Base-by-base conservation (phyloP, 2,888 invertebrate genomes). In the Phyllotreta striolata region DNA sequence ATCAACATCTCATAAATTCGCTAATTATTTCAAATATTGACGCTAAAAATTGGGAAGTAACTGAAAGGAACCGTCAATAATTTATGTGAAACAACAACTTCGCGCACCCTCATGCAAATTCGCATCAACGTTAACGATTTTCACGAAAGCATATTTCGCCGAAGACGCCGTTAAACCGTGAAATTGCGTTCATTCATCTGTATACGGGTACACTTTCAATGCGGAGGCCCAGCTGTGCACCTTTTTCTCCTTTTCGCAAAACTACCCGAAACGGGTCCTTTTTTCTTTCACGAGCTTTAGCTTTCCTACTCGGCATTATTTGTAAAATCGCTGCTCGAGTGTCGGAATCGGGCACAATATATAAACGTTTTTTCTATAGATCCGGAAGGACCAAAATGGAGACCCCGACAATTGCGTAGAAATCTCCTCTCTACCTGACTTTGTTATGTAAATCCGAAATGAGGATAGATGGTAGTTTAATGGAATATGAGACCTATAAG, bases 381-480 rank as follows among this genome's bases (percentile, higher is more conserved):
- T 47, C 47, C 47, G 47, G 47, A 47, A 47, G 47, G 47, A n/a
- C 47, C 8, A 14, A 13, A 24, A 24, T 8, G n/a, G 24, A 34
- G 14, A 34, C 47, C 44, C 12, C 7, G 24, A 24, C 47, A n/a
- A 47, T 24, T 47, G 47, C n/a, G 47, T 47, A 12, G 6, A 12
- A 47, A 47, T 14, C 5, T 47, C 24, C 34, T 47, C 24, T 24
- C 47, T 47, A 47, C 47, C 47, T 47, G 47, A 34, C 47, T 47
- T 47, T 47, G 47, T 47, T 47, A 47, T 47, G 47, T 12, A 47
- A 47, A 47, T 47, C 24, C 10, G 1, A 14, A 13, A 47, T 24
- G 4, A 14, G 14, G 47, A 47, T 47, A 4, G 47, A 47, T 47
- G 47, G 8, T 47, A 24, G 7, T 47, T 47, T 47, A 47, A 47